Conservation (phyloP, 1,140 invertebrate species). For the Cataglyphis hispanica region DNA sequence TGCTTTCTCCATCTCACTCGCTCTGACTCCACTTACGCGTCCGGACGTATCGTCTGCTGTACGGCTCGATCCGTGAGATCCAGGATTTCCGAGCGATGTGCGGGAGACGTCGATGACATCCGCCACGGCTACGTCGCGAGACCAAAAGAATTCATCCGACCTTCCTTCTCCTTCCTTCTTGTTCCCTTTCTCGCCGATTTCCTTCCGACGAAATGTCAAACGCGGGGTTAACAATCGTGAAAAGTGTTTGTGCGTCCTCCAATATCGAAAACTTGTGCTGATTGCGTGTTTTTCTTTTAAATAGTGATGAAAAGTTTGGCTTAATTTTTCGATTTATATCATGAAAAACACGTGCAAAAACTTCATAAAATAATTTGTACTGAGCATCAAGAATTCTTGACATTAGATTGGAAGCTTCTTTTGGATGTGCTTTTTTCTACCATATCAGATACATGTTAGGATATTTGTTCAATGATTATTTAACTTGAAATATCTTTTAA, state of each 20-base stretch:
- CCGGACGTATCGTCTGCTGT: conserved; percentile 72
- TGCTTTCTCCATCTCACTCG: conserved; percentile 44
- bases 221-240: conserved; percentile 11
- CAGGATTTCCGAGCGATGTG: conserved; percentile 81
- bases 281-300: conserved; percentile 20
- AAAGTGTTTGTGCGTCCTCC: conserved; percentile 4
- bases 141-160: conserved; percentile 28
- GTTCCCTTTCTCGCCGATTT: conserved; percentile 14
- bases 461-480: not conserved
- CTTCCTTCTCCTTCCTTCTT: conserved; percentile 31
- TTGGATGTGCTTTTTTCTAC: not conserved
- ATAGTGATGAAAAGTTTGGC: conserved; percentile 23
- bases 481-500: not conserved
- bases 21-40: conserved; percentile 51
- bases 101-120: conserved; percentile 74
- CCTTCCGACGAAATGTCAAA: conserved; percentile 1
- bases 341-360: not conserved
- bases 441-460: not conserved
- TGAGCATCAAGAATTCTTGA: not conserved
- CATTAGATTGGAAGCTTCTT: not conserved
- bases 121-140: conserved; percentile 54
- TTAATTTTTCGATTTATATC: not conserved
- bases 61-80: conserved; percentile 79
- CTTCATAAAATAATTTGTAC: not conserved
- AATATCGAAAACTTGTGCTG: conserved; percentile 14